Evolutionary conservation across 2,888 invertebrate species (phyloP), one percentile per base, ranked within the genome.

Genomic region (Drosophila pseudotalamancana): DNA sequence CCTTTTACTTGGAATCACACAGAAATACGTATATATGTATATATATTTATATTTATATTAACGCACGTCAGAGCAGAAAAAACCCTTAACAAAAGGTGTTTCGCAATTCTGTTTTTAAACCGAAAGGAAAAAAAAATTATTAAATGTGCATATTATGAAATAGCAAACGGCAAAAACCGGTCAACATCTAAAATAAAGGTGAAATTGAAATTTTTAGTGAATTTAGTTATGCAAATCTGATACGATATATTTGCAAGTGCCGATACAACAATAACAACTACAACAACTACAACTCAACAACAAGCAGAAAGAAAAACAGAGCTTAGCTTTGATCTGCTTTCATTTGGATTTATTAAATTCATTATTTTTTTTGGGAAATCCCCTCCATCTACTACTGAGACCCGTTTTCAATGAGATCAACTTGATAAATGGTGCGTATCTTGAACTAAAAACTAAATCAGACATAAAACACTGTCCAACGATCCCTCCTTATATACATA

Each of bases 391-490:
- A 11, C 57, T 35, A 61, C 66, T 60, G 66, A 67, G 78, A 81
- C 69, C 57, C 60, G 67, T 59, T 78, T 70, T 87, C 53, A 87
- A 82, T 75, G 87, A 87, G 72, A 83, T 78, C 74, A 78, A 83
- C 79, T 85, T 85, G 87, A 87, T 88, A 87, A 87, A 88, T 87
- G 87, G 88, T 87, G 78, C 69, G 88, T 87, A 87, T 81, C 74
- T 80, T 63, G 49, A 60, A 48, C 56, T 54, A 39, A 69, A 56
- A 69, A 56, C 35, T 35, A 35, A 63, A 66, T 60, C 43, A 37
- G 67, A 54, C 19, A 8, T 16, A 18, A 37, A 40, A 19, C 11
- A 8, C 35, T n/a, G 42, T 21, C 12, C 14, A 9, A 4, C 19
- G 4, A 12, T 12, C 29, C 4, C 19, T 32, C 31, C n/a, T n/a